These are phyloP conservation scores for Metopolophium dirhodum DNA, from an alignment of 1,140 invertebrate genomes.

Conservation along the genomic window DNA sequence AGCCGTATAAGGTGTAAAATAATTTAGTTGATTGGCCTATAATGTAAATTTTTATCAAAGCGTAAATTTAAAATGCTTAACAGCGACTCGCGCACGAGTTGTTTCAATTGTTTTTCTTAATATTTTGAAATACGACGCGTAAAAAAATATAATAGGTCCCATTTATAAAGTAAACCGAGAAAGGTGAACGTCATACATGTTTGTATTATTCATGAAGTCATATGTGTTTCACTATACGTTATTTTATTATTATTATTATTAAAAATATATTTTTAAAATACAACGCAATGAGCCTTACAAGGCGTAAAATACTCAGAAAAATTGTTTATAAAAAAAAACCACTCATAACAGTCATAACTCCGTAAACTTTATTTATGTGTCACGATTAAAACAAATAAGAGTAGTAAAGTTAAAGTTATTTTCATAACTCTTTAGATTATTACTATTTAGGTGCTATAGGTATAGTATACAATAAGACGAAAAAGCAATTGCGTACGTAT, in stretches of 20 bases:
- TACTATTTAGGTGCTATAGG: neutral
- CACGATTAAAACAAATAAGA: neutral
- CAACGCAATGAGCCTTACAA: neutral
- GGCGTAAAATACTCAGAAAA: neutral
- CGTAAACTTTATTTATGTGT: neutral
- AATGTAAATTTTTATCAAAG: neutral
- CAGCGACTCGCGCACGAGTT: neutral
- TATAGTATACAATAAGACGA: neutral
- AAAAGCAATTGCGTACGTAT: neutral
- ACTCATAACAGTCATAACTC: neutral
- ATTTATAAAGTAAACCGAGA: neutral
- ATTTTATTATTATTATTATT: neutral
- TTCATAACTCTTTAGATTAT: neutral
- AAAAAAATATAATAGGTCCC: neutral
- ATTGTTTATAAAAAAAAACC: neutral
- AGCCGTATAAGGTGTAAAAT: neutral
- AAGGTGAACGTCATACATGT: slow-evolving; percentile 1
- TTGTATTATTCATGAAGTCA: slow-evolving; percentile 24
- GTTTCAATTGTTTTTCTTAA: neutral
- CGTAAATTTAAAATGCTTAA: neutral
- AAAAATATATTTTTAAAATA: neutral
- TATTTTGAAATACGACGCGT: neutral
- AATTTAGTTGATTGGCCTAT: neutral
- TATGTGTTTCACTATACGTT: neutral
- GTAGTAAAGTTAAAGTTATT: neutral